These are phyloP conservation scores for Parotocinclus haroldoi DNA, from an alignment of 2,797 vertebrate species.

Conservation along the genomic window DNA sequence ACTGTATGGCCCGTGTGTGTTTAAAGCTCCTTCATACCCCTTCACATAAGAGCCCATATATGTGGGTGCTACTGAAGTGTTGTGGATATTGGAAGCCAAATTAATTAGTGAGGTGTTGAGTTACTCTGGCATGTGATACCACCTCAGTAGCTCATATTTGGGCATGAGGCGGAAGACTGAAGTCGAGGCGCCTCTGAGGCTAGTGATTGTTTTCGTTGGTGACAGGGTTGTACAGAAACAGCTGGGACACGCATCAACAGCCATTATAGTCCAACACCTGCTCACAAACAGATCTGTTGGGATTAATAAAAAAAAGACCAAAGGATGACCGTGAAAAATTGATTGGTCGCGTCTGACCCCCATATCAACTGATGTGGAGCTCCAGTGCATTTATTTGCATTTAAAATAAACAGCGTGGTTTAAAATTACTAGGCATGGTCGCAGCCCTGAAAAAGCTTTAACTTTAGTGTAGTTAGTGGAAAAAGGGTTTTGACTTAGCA, in stretches of 20 bases:
- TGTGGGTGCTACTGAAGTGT: conserved; percentile 12
- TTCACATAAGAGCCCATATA: conserved; percentile 15
- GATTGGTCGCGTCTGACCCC: too few relatives aligned
- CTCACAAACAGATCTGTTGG: neutral
- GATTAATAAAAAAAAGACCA: neutral
- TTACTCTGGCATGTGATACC: conserved; percentile 29
- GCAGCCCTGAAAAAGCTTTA: too few relatives aligned
- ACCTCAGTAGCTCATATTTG: conserved; percentile 46
- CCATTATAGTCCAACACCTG: conserved; percentile 10
- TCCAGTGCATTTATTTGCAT: neutral
- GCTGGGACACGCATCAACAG: conserved; percentile 26
- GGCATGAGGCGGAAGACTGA: conserved; percentile 42
- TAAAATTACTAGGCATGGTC: too few relatives aligned
- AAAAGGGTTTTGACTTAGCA: too few relatives aligned
- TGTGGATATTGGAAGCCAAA: conserved; percentile 16
- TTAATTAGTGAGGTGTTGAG: conserved; percentile 42
- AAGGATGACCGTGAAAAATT: too few relatives aligned
- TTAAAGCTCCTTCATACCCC: conserved; percentile 4
- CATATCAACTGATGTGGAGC: too few relatives aligned
- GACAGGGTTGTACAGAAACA: conserved; percentile 41
- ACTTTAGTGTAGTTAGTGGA: too few relatives aligned
- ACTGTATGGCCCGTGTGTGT: neutral
- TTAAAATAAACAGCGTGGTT: too few relatives aligned
- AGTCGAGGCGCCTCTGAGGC: conserved; percentile 37
- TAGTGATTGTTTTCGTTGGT: conserved; percentile 44